phyloP scores from a whole-genome alignment of 2,888 invertebrate genomes.

The Scaptomyza flava region DNA sequence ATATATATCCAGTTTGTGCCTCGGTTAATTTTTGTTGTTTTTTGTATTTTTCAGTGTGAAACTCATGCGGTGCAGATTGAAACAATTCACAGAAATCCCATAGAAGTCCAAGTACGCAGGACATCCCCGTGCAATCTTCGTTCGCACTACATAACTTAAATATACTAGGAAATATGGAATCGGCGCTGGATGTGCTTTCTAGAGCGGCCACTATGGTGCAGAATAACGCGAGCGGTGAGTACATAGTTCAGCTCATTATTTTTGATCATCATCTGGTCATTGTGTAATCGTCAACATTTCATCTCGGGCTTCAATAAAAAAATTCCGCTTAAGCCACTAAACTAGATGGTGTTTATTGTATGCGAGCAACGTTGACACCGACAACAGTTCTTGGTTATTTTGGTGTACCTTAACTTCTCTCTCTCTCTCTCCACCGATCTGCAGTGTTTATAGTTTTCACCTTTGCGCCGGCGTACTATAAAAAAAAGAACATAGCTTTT shows the following conservation, averaged over 20 bases:
- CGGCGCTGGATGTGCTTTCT: slow-evolving; percentile 93
- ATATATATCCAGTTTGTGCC: slow-evolving; percentile 50
- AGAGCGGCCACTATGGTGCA: slow-evolving; percentile 96
- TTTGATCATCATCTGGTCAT: slow-evolving; percentile 16
- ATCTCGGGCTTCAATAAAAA: slow-evolving; percentile 46
- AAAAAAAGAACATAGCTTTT: slow-evolving; percentile 13
- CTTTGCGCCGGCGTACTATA: slow-evolving; percentile 54
- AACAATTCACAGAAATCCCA: slow-evolving; percentile 56
- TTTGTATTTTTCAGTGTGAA: slow-evolving; percentile 71
- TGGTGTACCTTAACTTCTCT: background rate
- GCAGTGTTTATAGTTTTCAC: slow-evolving; percentile 64
- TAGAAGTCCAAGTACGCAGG: slow-evolving; percentile 25
- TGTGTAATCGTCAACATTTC: slow-evolving; percentile 33
- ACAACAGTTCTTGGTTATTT: slow-evolving; percentile 27
- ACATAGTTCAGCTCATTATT: slow-evolving; percentile 19
- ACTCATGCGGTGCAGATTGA: slow-evolving; percentile 72
- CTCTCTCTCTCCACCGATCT: background rate
- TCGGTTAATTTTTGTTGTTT: slow-evolving; percentile 68
- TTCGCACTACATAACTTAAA: background rate
- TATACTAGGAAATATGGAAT: slow-evolving; percentile 86
- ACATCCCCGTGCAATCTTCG: slow-evolving; percentile 13
- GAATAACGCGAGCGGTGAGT: slow-evolving; percentile 86
- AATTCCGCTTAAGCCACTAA: slow-evolving; percentile 61
- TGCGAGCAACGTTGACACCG: slow-evolving; percentile 11
- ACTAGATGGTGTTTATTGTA: slow-evolving; percentile 34